Base-by-base conservation (phyloP, 2,113 vertebrate species). In the Peucedramus taeniatus region DNA sequence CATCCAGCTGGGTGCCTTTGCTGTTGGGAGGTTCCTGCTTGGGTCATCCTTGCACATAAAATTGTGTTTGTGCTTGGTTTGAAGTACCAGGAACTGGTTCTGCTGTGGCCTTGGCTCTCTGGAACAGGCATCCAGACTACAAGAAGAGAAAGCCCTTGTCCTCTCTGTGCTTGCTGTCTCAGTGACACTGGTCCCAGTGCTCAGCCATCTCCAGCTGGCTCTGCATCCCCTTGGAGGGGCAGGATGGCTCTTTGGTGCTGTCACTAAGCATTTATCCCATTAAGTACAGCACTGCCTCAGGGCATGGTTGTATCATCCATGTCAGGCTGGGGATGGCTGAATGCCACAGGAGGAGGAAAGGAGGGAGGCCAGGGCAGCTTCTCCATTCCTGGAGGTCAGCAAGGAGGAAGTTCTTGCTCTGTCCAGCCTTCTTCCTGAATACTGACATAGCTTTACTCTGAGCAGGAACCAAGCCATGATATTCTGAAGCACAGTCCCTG, bases 261-360 rank as follows among this genome's bases (percentile, higher is more conserved):
- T 95, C 92, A 93, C 68, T 31, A 11, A 94, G 64, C 90, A 53
- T 95, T 95, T 93, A 49, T 81, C 26, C 88, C 79, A 9, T 47
- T 33, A 8, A 31, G 39, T 16, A 20, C 53, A 86, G 60, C 79
- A 28, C 56, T 22, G 92, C 90, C 9, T 8, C 5, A 0, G 94
- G 85, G 9, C 3, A 2, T 2, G 57, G 85, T 24, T 4, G 19
- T 7, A 51, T 56, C n/a, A 2, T 18, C 1, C 4, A 90, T n/a
- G 63, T 42, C 71, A 33, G 75, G 75, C 49, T 77, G 76, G 64
- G 82, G 24, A 10, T 72, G 87, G 74, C 51, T n/a, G 33, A n/a
- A 33, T 63, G 49, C 42, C 42, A 27, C 15, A 13, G 39, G 30
- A 80, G 57, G 70, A 69, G 57, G 45, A 51, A 45, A 47, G 40